Conservation (phyloP, 2,797 vertebrate species). For the Thripadectes ignobilis region DNA sequence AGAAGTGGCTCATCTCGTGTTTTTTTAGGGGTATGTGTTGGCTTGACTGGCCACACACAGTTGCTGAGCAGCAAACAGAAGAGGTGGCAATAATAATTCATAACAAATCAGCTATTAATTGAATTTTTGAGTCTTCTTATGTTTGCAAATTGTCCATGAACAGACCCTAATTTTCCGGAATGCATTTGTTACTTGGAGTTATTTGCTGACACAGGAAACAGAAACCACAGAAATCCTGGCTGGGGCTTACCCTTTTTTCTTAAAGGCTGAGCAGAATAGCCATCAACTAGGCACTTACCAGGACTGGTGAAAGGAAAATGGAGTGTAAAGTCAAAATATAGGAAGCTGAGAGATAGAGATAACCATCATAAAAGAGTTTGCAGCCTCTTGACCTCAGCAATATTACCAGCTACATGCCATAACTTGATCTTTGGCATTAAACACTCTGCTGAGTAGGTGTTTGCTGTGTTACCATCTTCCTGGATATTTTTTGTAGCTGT, state of each 20-base stretch:
- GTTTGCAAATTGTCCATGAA: conserved; percentile 27
- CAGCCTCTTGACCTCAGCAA: conserved; percentile 23
- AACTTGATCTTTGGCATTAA: conserved; percentile 47
- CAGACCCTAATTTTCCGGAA: conserved; percentile 19
- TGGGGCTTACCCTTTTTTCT: conserved; percentile 15
- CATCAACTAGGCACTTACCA: not conserved
- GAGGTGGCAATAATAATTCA: not conserved
- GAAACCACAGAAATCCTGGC: conserved; percentile 27
- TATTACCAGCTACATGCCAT: not conserved
- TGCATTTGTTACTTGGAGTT: conserved; percentile 25
- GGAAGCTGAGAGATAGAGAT: conserved; percentile 24
- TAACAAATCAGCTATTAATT: not conserved
- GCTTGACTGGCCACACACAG: not conserved
- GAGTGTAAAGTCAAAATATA: conserved; percentile 17
- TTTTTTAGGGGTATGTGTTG: not conserved
- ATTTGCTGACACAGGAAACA: conserved; percentile 60
- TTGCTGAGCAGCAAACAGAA: not conserved
- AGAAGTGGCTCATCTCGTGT: not conserved
- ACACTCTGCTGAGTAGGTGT: conserved; percentile 18
- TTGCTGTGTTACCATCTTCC: conserved; percentile 8
- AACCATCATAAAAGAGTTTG: conserved; percentile 24
- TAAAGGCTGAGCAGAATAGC: not conserved
- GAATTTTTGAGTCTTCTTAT: not conserved
- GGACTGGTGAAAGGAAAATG: not conserved
- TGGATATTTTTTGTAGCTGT: not conserved